Evolutionary conservation across 2,888 invertebrate species (phyloP).

Genomic region (Agrilus biguttatus): DNA sequence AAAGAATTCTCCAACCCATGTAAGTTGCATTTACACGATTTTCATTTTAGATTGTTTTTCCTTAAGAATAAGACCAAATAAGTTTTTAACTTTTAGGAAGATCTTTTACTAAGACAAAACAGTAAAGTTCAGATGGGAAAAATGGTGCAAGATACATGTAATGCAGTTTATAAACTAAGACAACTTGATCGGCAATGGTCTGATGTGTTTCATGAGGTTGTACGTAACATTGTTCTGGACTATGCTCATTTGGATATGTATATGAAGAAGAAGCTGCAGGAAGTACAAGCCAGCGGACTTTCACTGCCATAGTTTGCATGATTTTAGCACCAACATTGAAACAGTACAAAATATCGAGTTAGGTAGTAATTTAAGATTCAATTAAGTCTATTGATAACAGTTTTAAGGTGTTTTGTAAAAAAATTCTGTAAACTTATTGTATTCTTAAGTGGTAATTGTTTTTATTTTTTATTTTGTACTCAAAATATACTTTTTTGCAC

Average conservation of each 20-base stretch:
- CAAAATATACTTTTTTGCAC: too few species aligned
- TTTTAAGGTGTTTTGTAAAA: too few species aligned
- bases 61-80: not conserved
- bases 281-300: conserved; percentile 23
- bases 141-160: conserved; percentile 58
- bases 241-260: conserved; percentile 70
- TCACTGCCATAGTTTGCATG: conserved; percentile 6
- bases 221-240: conserved; percentile 63
- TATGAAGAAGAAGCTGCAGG: conserved; percentile 51
- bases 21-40: conserved; percentile 11
- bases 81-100: conserved; percentile 40
- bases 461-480: too few species aligned
- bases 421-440: too few species aligned
- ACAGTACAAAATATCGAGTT: conserved; percentile 7
- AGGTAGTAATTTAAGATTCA: too few species aligned
- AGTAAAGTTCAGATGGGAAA: conserved; percentile 56
- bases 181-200: conserved; percentile 67
- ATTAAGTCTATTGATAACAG: too few species aligned
- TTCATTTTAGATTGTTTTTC: not conserved
- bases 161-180: conserved; percentile 62
- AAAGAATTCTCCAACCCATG: conserved; percentile 41
- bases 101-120: conserved; percentile 56
- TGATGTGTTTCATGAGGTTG: conserved; percentile 57
- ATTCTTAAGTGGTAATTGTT: too few species aligned
- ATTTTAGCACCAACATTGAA: conserved; percentile 8